These are phyloP conservation scores for Bimastos eiseni DNA, from an alignment of 2,888 invertebrate genomes.

Conservation along the genomic window DNA sequence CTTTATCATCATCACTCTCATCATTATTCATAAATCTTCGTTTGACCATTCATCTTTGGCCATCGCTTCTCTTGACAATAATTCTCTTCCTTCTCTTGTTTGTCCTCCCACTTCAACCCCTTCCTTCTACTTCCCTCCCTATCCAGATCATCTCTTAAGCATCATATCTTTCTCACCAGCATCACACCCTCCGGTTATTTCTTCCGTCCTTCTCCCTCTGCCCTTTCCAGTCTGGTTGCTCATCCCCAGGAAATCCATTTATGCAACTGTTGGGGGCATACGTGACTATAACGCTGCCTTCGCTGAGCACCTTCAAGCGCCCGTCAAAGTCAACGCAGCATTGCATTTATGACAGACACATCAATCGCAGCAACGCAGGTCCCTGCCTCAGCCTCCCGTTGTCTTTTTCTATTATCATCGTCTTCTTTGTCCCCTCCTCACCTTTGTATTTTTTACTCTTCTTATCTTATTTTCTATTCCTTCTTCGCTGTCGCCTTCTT, in stretches of 20 bases:
- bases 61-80: too few species aligned
- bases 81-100: too few species aligned
- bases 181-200: neutral
- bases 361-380: neutral
- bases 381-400: neutral
- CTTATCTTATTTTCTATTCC: neutral
- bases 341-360: neutral
- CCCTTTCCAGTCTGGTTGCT: neutral
- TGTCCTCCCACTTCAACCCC: too few species aligned
- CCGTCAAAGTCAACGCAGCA: conserved; percentile 7
- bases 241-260: neutral
- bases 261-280: neutral
- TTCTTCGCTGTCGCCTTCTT: neutral
- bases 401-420: neutral
- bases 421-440: neutral
- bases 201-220: neutral
- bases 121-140: neutral
- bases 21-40: too few species aligned
- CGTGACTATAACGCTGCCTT: neutral
- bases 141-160: neutral
- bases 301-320: neutral
- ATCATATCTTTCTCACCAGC: neutral
- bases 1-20: too few species aligned
- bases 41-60: too few species aligned
- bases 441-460: neutral